Base-by-base conservation (phyloP, 2,888 invertebrate species). In the Boloria selene region DNA sequence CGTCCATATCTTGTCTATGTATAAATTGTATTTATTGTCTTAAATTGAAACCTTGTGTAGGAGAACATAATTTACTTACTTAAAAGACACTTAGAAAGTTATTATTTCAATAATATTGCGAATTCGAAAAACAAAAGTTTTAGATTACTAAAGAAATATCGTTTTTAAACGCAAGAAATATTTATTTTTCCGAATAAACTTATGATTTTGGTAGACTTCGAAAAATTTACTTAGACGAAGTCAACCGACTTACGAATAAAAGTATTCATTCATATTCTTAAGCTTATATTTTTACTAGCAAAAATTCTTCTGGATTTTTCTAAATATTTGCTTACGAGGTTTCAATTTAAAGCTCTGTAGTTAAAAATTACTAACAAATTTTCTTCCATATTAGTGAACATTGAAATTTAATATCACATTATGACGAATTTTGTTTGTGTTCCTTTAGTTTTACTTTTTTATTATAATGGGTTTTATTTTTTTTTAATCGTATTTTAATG, bases 1-100 rank as follows among this genome's bases (percentile, higher is more conserved):
- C 80, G 86, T 88, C 86, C 87, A 80, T 85, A 79, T 82, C 77
- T 80, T 76, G 69, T 72, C 62, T 73, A 65, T 72, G 69, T 64
- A 54, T 62, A 55, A 68, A 45, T n/a, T 60, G 18, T 68, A 68
- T 65, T 56, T 63, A 13, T 38, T 44, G 38, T 58, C 49, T 69
- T 45, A 38, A 17, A 60, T 52, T 61, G 58, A 53, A 61, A 52
- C 64, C 54, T 64, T 62, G 52, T 65, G 10, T 18, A 54, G 62
- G 45, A 63, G 17, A 47, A 49, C 47, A 47, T n/a, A 16, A 3
- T n/a, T 14, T 14, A 7, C 1, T 6, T n/a, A 47, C n/a, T 13
- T 13, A 47, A n/a, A 47, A 47, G 22, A 22, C 22, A 2, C 22
- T 22, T 22, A 22, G n/a, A n/a, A n/a, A 22, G 22, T 22, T 22